Conservation (phyloP, 2,888 invertebrate genomes). For the Digitonthophagus gazella region DNA sequence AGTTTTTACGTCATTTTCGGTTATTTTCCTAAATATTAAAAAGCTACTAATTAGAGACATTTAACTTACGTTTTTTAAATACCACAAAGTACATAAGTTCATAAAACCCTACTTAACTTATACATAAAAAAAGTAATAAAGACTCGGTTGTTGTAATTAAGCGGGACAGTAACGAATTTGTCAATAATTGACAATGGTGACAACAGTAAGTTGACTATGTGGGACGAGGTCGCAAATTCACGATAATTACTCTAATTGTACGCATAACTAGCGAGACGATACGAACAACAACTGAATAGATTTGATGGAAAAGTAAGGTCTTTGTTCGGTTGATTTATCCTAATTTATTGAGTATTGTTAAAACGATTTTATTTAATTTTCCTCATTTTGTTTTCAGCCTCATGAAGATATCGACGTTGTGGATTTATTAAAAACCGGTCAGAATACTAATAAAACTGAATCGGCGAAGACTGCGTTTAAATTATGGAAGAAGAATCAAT, state of each 20-base stretch:
- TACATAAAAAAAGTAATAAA: neutral
- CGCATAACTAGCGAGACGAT: neutral
- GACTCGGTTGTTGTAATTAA: neutral
- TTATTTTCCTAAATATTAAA: neutral
- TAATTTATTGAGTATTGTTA: slow-evolving; percentile 5
- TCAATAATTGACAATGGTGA: neutral
- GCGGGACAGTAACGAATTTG: neutral
- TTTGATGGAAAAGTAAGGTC: too few relatives aligned
- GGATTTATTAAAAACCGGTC: slow-evolving; percentile 47
- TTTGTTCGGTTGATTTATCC: neutral
- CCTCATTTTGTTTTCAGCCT: slow-evolving; percentile 44
- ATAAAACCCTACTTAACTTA: too few relatives aligned
- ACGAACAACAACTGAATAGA: too few relatives aligned
- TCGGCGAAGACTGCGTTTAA: slow-evolving; percentile 48
- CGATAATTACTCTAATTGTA: neutral
- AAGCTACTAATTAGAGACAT: neutral
- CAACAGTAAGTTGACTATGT: neutral
- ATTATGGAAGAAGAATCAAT: slow-evolving; percentile 44
- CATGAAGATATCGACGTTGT: slow-evolving; percentile 48
- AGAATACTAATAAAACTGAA: slow-evolving; percentile 38
- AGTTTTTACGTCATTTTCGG: neutral
- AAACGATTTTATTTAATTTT: neutral
- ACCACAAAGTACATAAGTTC: too few relatives aligned
- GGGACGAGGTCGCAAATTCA: neutral
- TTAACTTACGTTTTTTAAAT: neutral